Base-by-base conservation (phyloP, 1,140 invertebrate genomes). In the Micrasema minimum region DNA sequence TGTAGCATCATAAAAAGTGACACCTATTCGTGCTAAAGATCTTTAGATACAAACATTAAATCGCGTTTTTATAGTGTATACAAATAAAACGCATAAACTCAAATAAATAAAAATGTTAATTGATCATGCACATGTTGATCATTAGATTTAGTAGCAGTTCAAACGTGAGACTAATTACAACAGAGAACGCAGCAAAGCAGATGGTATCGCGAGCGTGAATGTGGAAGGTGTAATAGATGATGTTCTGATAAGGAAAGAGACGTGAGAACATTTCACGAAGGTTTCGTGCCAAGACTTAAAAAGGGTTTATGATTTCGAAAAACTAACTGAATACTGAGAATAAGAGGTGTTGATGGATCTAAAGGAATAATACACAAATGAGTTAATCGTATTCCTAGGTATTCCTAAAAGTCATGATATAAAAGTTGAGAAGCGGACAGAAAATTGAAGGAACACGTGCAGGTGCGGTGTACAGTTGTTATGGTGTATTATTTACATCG, bases 191-290 rank as follows among this genome's bases (percentile, higher is more conserved):
- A 22, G 26, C 55, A 59, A 14, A 22, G 16, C 2, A 59, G 55
- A 59, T 59, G 55, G 31, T 20, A 41, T 59, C 55, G n/a, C 55
- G 14, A 35, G 3, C 18, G 16, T 59, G 55, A 23, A 59, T 22
- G 11, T 41, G 16, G 38, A 61, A 61, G 67, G 68, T 69, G 68
- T 74, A 62, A 11, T 22, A 41, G 68, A 74, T 70, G 59, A 65
- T 70, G 72, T 70, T 62, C 68, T 31, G 72, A 74, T 74, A 73
- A 22, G 10, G 11, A 18, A 31, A 16, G 43, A 65, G 22, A 45
- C 51, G 41, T 41, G 50, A 48, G 53, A 48, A 14, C 22, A n/a
- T 22, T 55, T 31, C 16, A 55, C 51, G 7, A 55, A 31, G 46
- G 3, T 20, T 48, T 20, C 18, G 18, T 20, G 18, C 16, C 11